These are phyloP conservation scores for Xanthorhoe designata DNA, from an alignment of 2,888 invertebrate genomes.

Conservation along the genomic window DNA sequence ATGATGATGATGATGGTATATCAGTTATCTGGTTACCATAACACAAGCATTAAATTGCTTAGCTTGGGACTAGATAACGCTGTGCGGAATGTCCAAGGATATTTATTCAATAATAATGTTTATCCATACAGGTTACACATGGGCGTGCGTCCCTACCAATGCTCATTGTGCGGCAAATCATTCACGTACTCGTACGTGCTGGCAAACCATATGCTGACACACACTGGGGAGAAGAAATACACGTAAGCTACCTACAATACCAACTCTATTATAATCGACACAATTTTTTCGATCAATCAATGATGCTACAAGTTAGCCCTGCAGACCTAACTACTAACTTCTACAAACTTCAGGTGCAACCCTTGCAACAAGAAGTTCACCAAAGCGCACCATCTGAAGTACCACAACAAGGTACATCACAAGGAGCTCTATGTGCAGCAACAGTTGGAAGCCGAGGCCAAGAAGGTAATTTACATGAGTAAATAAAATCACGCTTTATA, in stretches of 20 bases:
- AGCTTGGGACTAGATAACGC: no score
- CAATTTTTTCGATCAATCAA: no score
- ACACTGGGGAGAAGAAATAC: constrained; percentile 83
- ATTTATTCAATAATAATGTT: no score
- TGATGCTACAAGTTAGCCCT: no score
- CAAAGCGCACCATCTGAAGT: constrained; percentile 81
- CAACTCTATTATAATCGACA: no score
- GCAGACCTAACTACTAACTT: no score
- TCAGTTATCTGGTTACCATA: no score
- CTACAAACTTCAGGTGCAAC: constrained; percentile 59
- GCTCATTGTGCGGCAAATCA: constrained; percentile 78
- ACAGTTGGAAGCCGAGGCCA: constrained; percentile 76
- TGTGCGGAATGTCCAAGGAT: no score
- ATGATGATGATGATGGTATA: no score
- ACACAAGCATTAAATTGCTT: no score
- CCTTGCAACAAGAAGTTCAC: constrained; percentile 84
- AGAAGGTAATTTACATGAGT: constrained; percentile 53
- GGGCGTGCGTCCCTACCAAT: constrained; percentile 82
- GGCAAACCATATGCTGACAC: constrained; percentile 82
- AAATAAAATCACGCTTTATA: no score
- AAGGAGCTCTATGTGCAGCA: constrained; percentile 79
- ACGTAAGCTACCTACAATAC: constrained; percentile 64
- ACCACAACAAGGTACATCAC: constrained; percentile 84
- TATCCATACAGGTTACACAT: constrained; percentile 71
- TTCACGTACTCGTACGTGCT: constrained; percentile 83